Evolutionary conservation across 2,797 vertebrate species (phyloP), one percentile per base, ranked within the genome.

Genomic region (Pipistrellus pygmaeus): DNA sequence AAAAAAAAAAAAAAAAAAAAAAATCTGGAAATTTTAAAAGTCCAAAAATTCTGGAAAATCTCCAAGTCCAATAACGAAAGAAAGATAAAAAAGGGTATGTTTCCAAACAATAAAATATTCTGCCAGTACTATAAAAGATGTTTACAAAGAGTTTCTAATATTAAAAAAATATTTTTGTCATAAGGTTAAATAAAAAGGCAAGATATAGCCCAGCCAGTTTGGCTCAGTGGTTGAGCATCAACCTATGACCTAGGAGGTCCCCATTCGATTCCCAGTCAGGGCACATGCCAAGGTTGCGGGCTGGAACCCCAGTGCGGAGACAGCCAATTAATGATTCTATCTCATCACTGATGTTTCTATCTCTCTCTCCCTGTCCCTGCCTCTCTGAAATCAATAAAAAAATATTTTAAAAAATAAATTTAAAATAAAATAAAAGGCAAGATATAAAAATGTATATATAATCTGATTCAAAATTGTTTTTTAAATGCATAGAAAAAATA

Each of bases 111-210:
- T 69, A 81, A 85, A 80, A 90, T 17, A 88, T 21, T 77, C 81
- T 86, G 66, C 68, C 35, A 75, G 60, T 85, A 90, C 64, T 77
- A 71, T 87, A 18, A 51, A 91, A 88, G 75, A 89, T 75, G n/a
- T 81, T 92, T 85, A 46, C 66, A 69, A 76, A 71, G 78, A 84
- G 51, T 62, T 91, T 95, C 84, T 76, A 80, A 75, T 62, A 62
- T 62, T 62, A 62, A 62, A 69, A 75, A 69, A 84, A 44, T 53
- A 95, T 68, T 62, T 62, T 62, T 62, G 25, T 91, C 57, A 55
- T 57, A 60, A 88, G 68, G 35, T 88, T 86, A 92, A 93, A 68
- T 62, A 15, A 86, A 89, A 94, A 90, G 57, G 57, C 57, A 60
- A 62, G 60, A 62, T 30, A 62, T 62, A 62, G 27, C 12, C 27